Conservation (phyloP, 2,113 vertebrate genomes). For the Rhinolophus ferrumequinum region DNA sequence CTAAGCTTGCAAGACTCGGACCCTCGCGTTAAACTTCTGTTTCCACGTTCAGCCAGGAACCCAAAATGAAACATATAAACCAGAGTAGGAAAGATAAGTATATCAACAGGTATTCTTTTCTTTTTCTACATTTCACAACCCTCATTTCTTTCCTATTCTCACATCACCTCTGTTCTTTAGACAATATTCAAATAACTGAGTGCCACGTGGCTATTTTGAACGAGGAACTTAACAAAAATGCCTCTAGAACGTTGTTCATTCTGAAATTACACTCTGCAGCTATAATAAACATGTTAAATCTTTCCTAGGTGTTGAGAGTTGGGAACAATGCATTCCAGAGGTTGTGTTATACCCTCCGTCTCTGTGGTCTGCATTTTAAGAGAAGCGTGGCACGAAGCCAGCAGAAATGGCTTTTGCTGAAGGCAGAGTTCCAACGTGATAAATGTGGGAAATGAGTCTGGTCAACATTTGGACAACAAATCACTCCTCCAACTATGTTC, state of each 20-base stretch:
- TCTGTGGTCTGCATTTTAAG: background rate
- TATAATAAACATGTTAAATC: background rate
- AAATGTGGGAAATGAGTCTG: background rate
- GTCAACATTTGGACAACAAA: background rate
- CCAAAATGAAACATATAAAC: background rate
- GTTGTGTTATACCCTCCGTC: no score
- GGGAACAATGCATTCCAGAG: background rate
- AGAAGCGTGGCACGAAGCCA: background rate
- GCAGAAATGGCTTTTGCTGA: background rate
- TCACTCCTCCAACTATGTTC: background rate
- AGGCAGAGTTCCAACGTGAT: background rate
- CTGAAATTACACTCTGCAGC: background rate
- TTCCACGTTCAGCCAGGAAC: background rate
- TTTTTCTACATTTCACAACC: background rate
- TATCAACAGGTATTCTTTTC: background rate
- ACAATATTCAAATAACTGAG: background rate
- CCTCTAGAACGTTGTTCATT: background rate
- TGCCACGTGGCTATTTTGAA: background rate
- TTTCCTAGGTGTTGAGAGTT: rapidly evolving
- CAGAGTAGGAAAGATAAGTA: background rate
- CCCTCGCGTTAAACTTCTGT: background rate
- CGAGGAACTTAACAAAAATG: background rate
- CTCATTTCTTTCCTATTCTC: background rate
- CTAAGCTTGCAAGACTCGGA: background rate
- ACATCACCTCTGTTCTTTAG: background rate